Base-by-base conservation (phyloP, 2,797 vertebrate genomes). In the Eulemur rubriventer region DNA sequence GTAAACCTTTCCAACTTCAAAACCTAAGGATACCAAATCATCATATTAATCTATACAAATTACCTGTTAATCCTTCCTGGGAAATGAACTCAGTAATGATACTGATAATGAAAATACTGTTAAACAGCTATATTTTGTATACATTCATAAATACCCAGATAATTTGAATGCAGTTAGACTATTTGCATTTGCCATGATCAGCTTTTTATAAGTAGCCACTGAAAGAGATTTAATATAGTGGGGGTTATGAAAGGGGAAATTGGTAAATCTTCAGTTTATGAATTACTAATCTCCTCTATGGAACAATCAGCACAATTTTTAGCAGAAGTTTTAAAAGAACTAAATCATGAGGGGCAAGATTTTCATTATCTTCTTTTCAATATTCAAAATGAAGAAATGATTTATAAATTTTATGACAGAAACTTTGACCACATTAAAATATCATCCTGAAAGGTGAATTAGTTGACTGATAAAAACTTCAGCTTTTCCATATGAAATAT, bases 351-450 rank as follows among this genome's bases (percentile, higher is more conserved):
- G 43, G 52, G 52, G 72, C 35, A 96, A 96, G 75, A 59, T 91
- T 97, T 95, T 89, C 82, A 89, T 95, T 97, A 98, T 97, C 91
- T 96, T 80, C 48, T 88, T 91, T 92, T 95, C 88, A 84, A 87
- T 95, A 95, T 96, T 95, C 79, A 78, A 92, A 95, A 96, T 96
- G 88, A 93, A 97, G 70, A 96, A 95, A 89, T 96, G 55, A 96
- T 96, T 95, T 95, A 88, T 97, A 96, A 96, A 97, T 95, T 96
- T 95, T 95, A 94, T 73, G 65, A n/a, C 26, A 87, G 85, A 95
- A 95, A 95, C 65, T 73, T 85, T 92, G 78, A 93, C 76, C 73
- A 96, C 38, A 88, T 96, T 93, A 17, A 65, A 82, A 92, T 59
- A 72, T 30, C 48, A 96, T 96, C 79, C 75, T 88, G 35, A 96